Evolutionary conservation across 2,797 vertebrate species (phyloP).

Genomic region (Smutsia temminckii): DNA sequence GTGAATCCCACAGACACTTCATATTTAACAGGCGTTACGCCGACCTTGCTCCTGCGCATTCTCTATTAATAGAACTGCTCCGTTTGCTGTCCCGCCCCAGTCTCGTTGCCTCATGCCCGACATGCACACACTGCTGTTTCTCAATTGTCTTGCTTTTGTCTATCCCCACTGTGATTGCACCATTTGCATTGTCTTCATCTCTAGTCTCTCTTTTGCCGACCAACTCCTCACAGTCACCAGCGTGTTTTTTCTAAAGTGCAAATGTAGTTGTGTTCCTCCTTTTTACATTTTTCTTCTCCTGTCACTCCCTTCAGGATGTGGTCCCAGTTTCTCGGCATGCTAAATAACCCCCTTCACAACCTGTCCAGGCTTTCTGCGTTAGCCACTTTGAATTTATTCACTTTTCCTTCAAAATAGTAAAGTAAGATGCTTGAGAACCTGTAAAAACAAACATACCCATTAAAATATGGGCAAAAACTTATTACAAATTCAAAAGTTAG

Average conservation of each 20-base stretch:
- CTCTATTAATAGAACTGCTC: neutral
- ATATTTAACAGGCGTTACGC: neutral
- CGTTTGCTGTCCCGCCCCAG: neutral
- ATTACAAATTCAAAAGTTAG: slow-evolving; percentile 14
- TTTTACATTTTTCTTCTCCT: neutral
- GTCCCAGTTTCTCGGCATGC: neutral
- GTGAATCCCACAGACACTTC: neutral
- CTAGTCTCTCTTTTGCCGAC: neutral
- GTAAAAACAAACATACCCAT: neutral
- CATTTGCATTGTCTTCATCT: neutral
- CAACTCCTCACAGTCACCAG: neutral
- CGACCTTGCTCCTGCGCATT: neutral
- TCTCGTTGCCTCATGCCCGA: neutral
- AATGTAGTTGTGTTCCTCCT: neutral
- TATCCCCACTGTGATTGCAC: neutral
- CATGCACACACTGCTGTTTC: neutral
- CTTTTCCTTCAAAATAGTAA: neutral
- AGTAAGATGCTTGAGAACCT: neutral
- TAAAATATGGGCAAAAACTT: neutral
- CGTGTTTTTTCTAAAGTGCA: neutral
- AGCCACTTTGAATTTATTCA: neutral
- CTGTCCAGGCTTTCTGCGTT: neutral
- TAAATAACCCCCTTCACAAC: neutral
- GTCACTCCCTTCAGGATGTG: neutral
- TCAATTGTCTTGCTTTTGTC: neutral